Evolutionary conservation across 2,888 invertebrate species (phyloP), one percentile per base, ranked within the genome.

Genomic region (Hesperia comma): DNA sequence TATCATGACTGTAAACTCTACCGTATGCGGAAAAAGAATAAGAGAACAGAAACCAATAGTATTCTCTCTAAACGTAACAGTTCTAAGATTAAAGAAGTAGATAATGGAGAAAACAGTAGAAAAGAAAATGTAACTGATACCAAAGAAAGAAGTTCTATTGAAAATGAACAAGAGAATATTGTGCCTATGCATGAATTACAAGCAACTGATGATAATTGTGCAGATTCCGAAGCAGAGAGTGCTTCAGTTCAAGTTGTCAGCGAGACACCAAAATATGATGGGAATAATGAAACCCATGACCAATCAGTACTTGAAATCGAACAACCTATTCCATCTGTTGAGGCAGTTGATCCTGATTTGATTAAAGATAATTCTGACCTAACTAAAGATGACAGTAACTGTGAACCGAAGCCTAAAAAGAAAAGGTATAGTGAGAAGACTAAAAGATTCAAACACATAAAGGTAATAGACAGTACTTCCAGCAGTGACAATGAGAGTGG

Each of bases 1-100:
- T 85, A 82, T 77, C 79, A 83, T 72, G 78, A 90, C 66, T 90
- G 92, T 72, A 85, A 85, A 70, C 75, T 92, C 41, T 88, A 83
- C 64, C 76, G 82, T 21, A 60, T 70, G 17, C 78, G 87, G 63
- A 79, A 74, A 57, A 78, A 75, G 69, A 74, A 67, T 61, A 60
- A 61, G 58, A 49, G 40, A 43, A 19, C 14, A 10, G 14, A 33
- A 56, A 46, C 62, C 61, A 8, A 63, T 21, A 12, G 0, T 10
- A 21, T 21, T 21, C 0, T 12, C 5, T 7, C 19, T 1, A 21
- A 51, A 4, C 12, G 14, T 51, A 21, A 3, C 51, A 21, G 21
- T 51, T 51, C 51, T 51, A 19, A 6, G 5, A 10, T 14, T 21
- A 4, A 51, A 51, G 12, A 51, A 6, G 2, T 51, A 21, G 53